Evolutionary conservation across 1,140 invertebrate genomes (phyloP).

Genomic region (Druon quercuslanigerum): DNA sequence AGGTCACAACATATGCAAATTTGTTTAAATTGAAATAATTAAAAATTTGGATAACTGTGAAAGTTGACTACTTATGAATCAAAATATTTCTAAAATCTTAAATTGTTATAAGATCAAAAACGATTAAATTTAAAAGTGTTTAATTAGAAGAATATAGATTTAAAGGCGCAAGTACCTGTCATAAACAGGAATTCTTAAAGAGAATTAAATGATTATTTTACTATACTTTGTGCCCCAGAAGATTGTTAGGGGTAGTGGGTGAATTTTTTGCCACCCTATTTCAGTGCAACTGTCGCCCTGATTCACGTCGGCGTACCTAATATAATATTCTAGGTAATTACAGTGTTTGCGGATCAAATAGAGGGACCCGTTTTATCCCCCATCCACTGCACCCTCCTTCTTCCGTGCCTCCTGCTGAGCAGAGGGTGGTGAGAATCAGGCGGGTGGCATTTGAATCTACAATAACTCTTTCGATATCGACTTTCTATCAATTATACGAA

Average conservation of each 20-base stretch:
- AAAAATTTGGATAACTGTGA: no score
- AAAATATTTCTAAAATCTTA: no score
- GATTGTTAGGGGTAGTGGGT: neutral
- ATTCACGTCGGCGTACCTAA: slow-evolving; percentile 69
- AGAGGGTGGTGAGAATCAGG: slow-evolving; percentile 61
- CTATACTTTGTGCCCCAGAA: slow-evolving; percentile 40
- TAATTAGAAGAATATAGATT: no score
- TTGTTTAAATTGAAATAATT: no score
- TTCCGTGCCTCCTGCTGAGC: slow-evolving; percentile 46
- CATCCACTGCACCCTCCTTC: slow-evolving; percentile 31
- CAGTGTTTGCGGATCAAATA: slow-evolving; percentile 76
- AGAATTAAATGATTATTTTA: slow-evolving; percentile 62
- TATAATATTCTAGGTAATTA: slow-evolving; percentile 76
- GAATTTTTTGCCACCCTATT: slow-evolving; percentile 40
- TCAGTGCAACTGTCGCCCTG: slow-evolving; percentile 42
- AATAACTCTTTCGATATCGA: slow-evolving; percentile 31
- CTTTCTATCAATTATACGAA: neutral
- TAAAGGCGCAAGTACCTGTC: neutral
- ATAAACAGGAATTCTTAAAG: slow-evolving; percentile 31
- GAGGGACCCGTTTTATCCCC: slow-evolving; percentile 68
- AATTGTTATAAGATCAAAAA: no score
- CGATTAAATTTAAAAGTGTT: no score
- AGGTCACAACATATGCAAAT: no score
- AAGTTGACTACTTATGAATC: no score
- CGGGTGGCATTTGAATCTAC: slow-evolving; percentile 58